Evolutionary conservation across 2,888 invertebrate genomes (phyloP).

Genomic region (Anaspis maculata): DNA sequence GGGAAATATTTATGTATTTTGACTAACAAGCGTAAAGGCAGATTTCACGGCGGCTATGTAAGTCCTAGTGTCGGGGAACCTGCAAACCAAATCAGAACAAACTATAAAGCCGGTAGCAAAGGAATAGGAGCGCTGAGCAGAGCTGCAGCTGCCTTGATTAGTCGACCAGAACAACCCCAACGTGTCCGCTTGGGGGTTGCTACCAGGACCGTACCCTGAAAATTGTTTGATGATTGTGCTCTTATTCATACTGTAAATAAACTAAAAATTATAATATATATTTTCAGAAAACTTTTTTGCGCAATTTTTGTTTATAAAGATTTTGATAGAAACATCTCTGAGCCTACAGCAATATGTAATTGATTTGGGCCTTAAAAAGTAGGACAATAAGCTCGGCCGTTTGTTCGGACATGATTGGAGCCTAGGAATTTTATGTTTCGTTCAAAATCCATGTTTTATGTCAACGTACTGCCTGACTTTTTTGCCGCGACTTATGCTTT

Average conservation of each 20-base stretch:
- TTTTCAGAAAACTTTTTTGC: not conserved
- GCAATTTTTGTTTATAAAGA: no score
- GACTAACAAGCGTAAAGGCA: slow-evolving; percentile 24
- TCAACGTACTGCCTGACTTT: no score
- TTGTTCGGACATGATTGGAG: no score
- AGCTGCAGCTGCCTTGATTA: slow-evolving; percentile 42
- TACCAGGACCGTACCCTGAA: slow-evolving; percentile 20
- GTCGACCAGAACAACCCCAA: slow-evolving; percentile 41
- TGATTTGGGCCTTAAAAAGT: no score
- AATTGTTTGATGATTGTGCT: no score
- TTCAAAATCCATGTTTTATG: no score
- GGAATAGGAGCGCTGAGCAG: slow-evolving; percentile 19
- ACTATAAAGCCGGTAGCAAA: slow-evolving; percentile 18
- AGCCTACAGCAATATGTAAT: no score
- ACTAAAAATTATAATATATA: not conserved
- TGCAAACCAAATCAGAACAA: slow-evolving; percentile 37
- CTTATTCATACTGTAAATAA: not conserved
- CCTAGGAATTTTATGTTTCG: no score
- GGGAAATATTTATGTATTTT: slow-evolving; percentile 10
- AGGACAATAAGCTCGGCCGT: no score
- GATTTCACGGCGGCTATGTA: slow-evolving; percentile 22
- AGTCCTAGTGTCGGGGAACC: slow-evolving; percentile 26
- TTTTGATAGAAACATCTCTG: no score
- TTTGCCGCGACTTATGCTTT: no score
- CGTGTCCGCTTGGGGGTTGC: slow-evolving; percentile 21